Evolutionary conservation across 2,888 invertebrate species (phyloP), one percentile per base, ranked within the genome.

Genomic region (Synanthedon vespiformis): DNA sequence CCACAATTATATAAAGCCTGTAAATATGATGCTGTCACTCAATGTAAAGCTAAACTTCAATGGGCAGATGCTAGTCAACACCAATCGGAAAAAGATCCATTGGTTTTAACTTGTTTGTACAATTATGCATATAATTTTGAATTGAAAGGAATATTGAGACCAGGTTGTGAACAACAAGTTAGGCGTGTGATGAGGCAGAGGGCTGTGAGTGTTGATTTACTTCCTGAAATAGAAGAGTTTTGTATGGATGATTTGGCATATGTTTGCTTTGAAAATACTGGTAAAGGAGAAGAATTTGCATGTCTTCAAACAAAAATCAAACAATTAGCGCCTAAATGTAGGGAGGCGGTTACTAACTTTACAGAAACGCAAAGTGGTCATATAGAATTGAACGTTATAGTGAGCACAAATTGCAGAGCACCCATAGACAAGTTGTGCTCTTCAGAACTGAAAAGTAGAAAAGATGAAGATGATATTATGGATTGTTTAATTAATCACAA

Each of bases 401-500:
- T 99, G 51, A 92, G 92, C 74, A 89, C 89, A n/a, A 92, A 94
- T 53, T 99, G 98, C 73, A 90, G 90, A 59, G 90, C 91, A 58
- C 91, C 94, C 52, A 94, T 96, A 82, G 91, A 94, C 63, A 91
- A 89, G 58, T 88, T 95, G 59, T 96, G 96, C 68, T 89, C 89
- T 55, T 88, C 90, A 40, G 91, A 93, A 65, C 75, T 92, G 10
- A 91, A 91, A 63, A 89, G 88, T 61, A 91, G 90, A 55, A 92
- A 90, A 61, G 95, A 95, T 65, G 93, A 94, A 69, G 95, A 95
- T 54, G 95, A 97, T 62, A 90, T 98, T 62, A 94, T 99, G 93
- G 95, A 97, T 56, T 99, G 99, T 79, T 89, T 99, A 52, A 95
- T 98, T 54, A 88, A 92, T 41, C 94, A 97, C 74, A 99, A 98